phyloP scores from a whole-genome alignment of 1,140 invertebrate genomes.

The Platyura marginata region DNA sequence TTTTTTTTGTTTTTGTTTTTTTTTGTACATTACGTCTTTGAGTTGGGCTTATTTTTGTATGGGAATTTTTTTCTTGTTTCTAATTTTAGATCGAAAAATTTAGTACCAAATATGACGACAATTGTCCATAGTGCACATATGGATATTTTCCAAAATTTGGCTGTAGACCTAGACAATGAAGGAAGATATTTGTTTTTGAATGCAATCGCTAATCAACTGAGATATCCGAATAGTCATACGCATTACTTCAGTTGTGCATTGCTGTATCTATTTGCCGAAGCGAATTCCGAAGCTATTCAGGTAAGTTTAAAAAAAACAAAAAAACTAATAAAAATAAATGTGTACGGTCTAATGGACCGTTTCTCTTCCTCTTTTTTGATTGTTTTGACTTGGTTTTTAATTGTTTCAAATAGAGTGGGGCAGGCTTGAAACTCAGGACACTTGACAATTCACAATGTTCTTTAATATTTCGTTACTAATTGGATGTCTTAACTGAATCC shows the following conservation, averaged over 20 bases:
- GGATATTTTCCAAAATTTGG: constrained; percentile 99
- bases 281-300: constrained; percentile 91
- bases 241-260: constrained; percentile 98
- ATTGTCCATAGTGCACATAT: constrained; percentile 95
- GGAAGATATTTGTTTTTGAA: constrained; percentile 94
- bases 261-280: constrained; percentile 94
- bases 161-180: constrained; percentile 93
- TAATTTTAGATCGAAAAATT: constrained; percentile 48
- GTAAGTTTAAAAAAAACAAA: constrained; percentile 10
- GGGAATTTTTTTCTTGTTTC: neutral
- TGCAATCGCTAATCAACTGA: constrained; percentile 93
- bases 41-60: no score
- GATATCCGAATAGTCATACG: constrained; percentile 98
- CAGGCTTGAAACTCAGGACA: no score
- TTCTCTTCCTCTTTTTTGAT: neutral
- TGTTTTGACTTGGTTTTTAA: no score
- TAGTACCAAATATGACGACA: constrained; percentile 85
- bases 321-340: no score
- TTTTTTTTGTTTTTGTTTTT: no score
- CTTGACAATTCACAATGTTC: no score
- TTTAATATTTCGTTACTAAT: no score
- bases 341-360: neutral
- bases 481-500: no score
- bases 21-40: no score
- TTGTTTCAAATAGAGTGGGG: no score